A percentile compares a stretch with the other conserved stretches of the same genome.
Evolutionary conservation across 2,888 invertebrate species (phyloP).

Genomic region (Rhodophaea formosa): DNA sequence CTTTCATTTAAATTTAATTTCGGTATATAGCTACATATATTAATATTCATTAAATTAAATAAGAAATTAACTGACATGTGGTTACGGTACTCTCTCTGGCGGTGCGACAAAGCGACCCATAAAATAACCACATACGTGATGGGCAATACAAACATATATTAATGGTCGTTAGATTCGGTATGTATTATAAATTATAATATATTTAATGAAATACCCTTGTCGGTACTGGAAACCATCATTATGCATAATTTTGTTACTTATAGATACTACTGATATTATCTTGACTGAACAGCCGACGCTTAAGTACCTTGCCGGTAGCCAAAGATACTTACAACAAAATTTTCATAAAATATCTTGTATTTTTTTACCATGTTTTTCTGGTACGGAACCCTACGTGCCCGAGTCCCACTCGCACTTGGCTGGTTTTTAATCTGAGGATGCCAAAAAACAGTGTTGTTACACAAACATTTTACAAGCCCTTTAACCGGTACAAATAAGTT

Average conservation of each 20-base stretch:
- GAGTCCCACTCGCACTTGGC: no score
- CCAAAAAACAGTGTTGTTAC: no score
- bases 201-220: background rate
- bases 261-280: conserved; percentile 13
- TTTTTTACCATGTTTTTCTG: no score
- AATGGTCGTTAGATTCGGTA: background rate
- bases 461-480: no score
- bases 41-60: no score
- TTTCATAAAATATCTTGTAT: no score
- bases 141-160: background rate
- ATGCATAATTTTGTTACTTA: conserved; percentile 22
- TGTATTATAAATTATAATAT: background rate
- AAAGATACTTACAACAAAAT: background rate
- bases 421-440: no score
- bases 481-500: no score
- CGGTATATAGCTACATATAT: no score
- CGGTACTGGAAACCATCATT: conserved; percentile 15
- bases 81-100: background rate
- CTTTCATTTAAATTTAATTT: no score
- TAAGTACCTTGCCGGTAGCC: background rate
- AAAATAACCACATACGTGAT: background rate
- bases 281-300: background rate
- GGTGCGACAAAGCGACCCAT: background rate
- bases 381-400: no score
- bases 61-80: no score